These are phyloP conservation scores for Hoplostethus atlanticus DNA, from an alignment of 2,797 vertebrate genomes.

Conservation along the genomic window DNA sequence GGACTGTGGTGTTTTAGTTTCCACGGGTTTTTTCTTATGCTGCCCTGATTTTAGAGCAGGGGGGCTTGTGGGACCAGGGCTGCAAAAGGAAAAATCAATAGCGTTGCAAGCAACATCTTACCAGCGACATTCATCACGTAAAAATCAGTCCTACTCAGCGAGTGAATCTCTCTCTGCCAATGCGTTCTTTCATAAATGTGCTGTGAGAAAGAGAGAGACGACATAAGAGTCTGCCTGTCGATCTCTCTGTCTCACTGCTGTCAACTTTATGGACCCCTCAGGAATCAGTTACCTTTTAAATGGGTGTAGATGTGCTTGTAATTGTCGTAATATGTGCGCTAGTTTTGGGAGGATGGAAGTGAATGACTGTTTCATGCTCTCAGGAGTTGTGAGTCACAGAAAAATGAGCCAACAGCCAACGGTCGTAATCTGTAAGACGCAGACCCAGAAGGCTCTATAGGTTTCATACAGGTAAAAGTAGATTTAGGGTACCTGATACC, in stretches of 20 bases:
- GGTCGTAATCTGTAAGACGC: not conserved
- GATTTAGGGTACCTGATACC: no score
- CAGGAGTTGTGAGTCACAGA: constrained; percentile 3
- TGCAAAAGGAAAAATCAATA: constrained; percentile 71
- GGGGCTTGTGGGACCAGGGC: constrained; percentile 45
- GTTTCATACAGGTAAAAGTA: not conserved
- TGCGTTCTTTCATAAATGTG: constrained; percentile 25
- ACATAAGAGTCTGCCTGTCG: not conserved
- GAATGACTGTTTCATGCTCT: constrained; percentile 34
- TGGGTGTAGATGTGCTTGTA: constrained; percentile 27
- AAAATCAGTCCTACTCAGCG: constrained; percentile 39
- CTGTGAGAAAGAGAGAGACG: constrained; percentile 20
- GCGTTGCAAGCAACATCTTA: constrained; percentile 60
- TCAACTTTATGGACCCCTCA: constrained; percentile 39
- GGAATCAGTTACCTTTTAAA: constrained; percentile 40
- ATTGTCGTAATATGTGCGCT: constrained; percentile 27
- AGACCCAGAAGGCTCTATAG: not conserved
- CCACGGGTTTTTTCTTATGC: constrained; percentile 47
- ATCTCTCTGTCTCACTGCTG: constrained; percentile 5
- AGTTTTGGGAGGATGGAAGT: constrained; percentile 35
- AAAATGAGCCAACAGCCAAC: constrained; percentile 10
- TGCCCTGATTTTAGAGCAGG: constrained; percentile 61
- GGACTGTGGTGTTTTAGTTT: constrained; percentile 42
- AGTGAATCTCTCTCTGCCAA: constrained; percentile 40
- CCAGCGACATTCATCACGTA: constrained; percentile 69